A percentile compares a stretch with the other conserved stretches of the same genome.
These are phyloP conservation scores for Toxotes lorentzi DNA, from an alignment of 2,797 vertebrate species.

Conservation along the genomic window DNA sequence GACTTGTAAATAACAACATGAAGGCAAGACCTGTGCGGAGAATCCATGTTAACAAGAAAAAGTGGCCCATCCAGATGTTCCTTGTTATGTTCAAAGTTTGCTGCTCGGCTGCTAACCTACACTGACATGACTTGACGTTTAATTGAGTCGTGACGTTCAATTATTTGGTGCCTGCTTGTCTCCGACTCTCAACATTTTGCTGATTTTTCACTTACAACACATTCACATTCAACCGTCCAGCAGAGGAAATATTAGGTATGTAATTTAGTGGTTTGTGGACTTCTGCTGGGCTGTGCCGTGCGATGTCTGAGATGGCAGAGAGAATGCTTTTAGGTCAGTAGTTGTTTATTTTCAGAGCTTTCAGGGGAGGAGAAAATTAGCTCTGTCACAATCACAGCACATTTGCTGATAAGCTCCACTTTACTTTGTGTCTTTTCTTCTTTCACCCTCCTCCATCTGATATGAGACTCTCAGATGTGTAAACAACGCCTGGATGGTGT, in stretches of 20 bases:
- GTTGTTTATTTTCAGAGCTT: slow-evolving; percentile 79
- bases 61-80: slow-evolving; percentile 77
- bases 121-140: slow-evolving; percentile 78
- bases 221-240: slow-evolving; percentile 68
- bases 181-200: slow-evolving; percentile 71
- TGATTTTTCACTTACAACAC: slow-evolving; percentile 76
- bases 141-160: slow-evolving; percentile 83
- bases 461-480: slow-evolving; percentile 57
- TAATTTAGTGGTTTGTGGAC: slow-evolving; percentile 86
- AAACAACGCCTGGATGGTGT: slow-evolving; percentile 68
- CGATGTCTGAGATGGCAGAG: slow-evolving; percentile 71
- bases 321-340: slow-evolving; percentile 74
- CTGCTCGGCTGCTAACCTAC: slow-evolving; percentile 57
- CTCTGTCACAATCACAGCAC: slow-evolving; percentile 46
- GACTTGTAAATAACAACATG: slow-evolving; percentile 76
- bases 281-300: slow-evolving; percentile 69
- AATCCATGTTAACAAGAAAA: slow-evolving; percentile 63
- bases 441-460: slow-evolving; percentile 58
- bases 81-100: slow-evolving; percentile 48
- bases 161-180: slow-evolving; percentile 88
- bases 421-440: slow-evolving; percentile 45
- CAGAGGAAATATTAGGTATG: slow-evolving; percentile 80
- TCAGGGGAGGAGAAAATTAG: slow-evolving; percentile 59
- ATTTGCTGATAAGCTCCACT: slow-evolving; percentile 64
- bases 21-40: slow-evolving; percentile 38